Conservation (phyloP, 2,113 vertebrate species). For the Microtus pennsylvanicus region DNA sequence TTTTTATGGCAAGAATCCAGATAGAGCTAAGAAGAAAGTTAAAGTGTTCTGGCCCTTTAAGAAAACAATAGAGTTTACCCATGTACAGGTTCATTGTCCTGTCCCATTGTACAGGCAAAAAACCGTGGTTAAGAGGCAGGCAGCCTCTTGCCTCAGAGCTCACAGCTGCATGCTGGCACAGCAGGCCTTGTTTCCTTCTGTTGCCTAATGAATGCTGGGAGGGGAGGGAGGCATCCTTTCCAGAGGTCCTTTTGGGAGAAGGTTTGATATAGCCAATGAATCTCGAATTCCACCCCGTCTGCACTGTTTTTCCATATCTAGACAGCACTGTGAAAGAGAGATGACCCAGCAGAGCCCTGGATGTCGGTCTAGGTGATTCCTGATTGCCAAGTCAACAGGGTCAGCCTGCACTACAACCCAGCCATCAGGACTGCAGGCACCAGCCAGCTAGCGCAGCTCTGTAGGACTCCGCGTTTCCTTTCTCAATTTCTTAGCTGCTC, state of each 20-base stretch:
- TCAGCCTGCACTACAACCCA: neutral
- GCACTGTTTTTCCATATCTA: neutral
- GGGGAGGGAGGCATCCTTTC: neutral
- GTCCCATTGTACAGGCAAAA: neutral
- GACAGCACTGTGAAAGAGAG: neutral
- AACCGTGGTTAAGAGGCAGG: neutral
- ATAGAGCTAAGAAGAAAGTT: too few species aligned
- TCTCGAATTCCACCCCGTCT: neutral
- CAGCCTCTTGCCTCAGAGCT: neutral
- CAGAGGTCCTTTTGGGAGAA: neutral
- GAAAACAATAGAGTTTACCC: neutral
- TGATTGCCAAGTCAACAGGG: fast-evolving
- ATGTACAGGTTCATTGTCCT: fast-evolving
- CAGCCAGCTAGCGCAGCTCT: neutral
- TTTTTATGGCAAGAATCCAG: neutral
- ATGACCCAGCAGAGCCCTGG: neutral
- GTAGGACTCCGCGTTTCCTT: neutral
- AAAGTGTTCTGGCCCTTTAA: fast-evolving
- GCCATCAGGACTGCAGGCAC: neutral
- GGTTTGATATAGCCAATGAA: too few species aligned
- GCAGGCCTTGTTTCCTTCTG: neutral
- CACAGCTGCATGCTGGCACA: neutral
- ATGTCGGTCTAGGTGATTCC: neutral
- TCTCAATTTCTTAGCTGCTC: neutral
- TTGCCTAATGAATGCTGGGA: fast-evolving